Evolutionary conservation across 2,888 invertebrate species (phyloP).

Genomic region (Acanthosepion lycidas): DNA sequence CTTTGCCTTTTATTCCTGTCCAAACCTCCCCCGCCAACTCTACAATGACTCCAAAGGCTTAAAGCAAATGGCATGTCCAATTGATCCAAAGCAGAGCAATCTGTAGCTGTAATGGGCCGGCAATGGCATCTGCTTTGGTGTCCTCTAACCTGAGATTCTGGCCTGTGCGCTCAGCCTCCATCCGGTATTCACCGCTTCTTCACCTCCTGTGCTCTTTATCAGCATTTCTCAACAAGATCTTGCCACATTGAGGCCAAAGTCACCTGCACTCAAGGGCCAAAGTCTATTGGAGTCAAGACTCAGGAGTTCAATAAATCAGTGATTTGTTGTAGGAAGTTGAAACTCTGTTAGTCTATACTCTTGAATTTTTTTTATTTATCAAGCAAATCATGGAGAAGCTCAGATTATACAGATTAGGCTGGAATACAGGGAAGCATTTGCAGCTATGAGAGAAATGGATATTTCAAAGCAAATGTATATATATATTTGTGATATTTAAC

Average conservation of each 20-base stretch:
- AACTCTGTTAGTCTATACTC: not conserved
- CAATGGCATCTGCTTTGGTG: slow-evolving; percentile 21
- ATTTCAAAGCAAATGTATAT: not conserved
- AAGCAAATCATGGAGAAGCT: not conserved
- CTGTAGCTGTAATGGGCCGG: not conserved
- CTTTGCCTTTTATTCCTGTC: not conserved
- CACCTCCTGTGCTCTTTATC: not conserved
- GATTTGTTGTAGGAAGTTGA: not conserved
- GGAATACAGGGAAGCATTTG: not conserved
- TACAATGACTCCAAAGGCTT: not conserved
- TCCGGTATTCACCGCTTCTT: not conserved
- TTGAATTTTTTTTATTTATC: slow-evolving; percentile 16
- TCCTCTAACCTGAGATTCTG: not conserved
- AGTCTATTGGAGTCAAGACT: slow-evolving; percentile 21
- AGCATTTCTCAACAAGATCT: not conserved
- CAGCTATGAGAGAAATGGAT: not conserved
- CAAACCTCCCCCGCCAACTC: not conserved
- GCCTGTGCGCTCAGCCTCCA: not conserved
- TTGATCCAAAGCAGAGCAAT: not conserved
- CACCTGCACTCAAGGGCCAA: slow-evolving; percentile 23
- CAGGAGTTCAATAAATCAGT: not conserved
- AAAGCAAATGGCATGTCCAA: slow-evolving; percentile 33
- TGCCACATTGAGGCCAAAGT: not conserved
- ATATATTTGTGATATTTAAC: too few relatives aligned
- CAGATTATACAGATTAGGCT: not conserved